Evolutionary conservation across 2,797 vertebrate species (phyloP).

Genomic region (Eospalax fontanierii): DNA sequence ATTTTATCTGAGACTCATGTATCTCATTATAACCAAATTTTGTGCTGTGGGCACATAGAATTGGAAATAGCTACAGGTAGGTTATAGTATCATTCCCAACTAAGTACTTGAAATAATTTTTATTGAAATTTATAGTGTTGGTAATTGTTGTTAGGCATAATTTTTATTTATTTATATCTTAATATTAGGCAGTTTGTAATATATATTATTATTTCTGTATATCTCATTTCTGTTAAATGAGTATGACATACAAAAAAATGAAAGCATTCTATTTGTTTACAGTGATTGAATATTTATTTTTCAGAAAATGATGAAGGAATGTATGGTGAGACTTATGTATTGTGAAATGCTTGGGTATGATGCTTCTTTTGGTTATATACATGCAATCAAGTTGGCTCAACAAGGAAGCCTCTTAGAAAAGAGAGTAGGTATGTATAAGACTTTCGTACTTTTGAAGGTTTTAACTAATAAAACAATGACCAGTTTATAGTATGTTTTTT

Average conservation of each 20-base stretch:
- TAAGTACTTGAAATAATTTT: constrained; percentile 57
- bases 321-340: constrained; percentile 98
- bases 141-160: constrained; percentile 45
- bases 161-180: constrained; percentile 61
- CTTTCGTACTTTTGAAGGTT: constrained; percentile 60
- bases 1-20: constrained; percentile 34
- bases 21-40: constrained; percentile 44
- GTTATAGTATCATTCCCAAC: neutral
- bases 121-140: constrained; percentile 54
- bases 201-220: neutral
- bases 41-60: neutral
- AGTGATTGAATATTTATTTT: constrained; percentile 75
- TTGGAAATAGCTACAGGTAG: constrained; percentile 24
- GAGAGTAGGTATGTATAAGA: constrained; percentile 95
- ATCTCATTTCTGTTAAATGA: constrained; percentile 55
- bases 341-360: constrained; percentile 99
- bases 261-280: constrained; percentile 36
- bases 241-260: constrained; percentile 17
- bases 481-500: constrained; percentile 53
- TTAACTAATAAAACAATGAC: neutral
- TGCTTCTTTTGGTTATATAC: constrained; percentile 97
- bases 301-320: constrained; percentile 98
- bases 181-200: constrained; percentile 39
- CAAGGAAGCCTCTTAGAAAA: constrained; percentile 98
- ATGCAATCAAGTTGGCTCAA: constrained; percentile 99